A percentile compares a stretch with the other conserved stretches of the same genome.
These are phyloP conservation scores for Diplolepis rosae DNA, from an alignment of 2,888 invertebrate species.

Conservation along the genomic window DNA sequence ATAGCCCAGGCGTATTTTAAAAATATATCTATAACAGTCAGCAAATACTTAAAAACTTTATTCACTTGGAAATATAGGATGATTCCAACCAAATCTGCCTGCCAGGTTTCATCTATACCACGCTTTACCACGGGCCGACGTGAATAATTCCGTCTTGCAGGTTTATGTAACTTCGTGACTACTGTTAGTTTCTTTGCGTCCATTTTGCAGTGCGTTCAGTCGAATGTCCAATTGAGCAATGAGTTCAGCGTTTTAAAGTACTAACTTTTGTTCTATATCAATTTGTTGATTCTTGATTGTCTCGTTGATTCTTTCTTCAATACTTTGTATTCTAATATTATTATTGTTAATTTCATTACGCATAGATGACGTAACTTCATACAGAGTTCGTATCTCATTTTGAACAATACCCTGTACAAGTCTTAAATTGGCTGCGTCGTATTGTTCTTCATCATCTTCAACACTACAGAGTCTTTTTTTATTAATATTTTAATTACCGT, in stretches of 20 bases:
- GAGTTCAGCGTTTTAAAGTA: too few species aligned
- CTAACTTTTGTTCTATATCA: too few species aligned
- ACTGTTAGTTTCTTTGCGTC: constrained; percentile 2
- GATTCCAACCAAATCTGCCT: constrained; percentile 71
- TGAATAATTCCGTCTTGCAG: constrained; percentile 6
- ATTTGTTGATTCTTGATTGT: neutral
- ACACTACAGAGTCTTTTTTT: constrained; percentile 38
- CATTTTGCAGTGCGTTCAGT: neutral
- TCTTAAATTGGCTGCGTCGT: constrained; percentile 32
- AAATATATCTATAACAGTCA: constrained; percentile 68
- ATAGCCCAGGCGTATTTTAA: constrained; percentile 67
- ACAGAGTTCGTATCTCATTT: neutral
- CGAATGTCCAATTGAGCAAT: constrained; percentile 1
- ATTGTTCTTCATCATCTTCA: neutral
- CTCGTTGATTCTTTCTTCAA: neutral
- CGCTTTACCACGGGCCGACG: constrained; percentile 45
- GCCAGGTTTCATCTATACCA: constrained; percentile 71
- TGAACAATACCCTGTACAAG: neutral
- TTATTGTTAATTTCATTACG: neutral
- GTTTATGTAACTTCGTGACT: constrained; percentile 24
- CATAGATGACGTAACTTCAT: neutral
- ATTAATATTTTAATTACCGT: constrained; percentile 38
- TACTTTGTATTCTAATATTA: neutral
- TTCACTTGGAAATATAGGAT: constrained; percentile 58
- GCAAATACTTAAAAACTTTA: constrained; percentile 61